Conservation (phyloP, 2,888 invertebrate genomes). For the Orchesella flavescens region DNA sequence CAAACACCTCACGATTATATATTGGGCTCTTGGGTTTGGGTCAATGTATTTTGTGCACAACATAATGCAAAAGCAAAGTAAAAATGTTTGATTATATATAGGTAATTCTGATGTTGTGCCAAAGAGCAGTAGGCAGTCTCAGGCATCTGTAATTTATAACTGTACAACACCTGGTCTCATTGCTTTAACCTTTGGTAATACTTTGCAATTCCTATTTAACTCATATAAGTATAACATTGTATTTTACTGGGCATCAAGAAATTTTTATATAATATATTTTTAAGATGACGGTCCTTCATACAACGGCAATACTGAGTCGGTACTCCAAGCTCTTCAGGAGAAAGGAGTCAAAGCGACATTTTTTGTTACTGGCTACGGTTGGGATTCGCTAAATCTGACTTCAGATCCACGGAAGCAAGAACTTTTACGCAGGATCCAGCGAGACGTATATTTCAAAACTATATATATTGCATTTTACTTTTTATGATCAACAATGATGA, state of each 20-base stretch:
- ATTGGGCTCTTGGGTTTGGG: too few relatives aligned
- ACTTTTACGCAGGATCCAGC: slow-evolving; percentile 24
- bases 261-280: not conserved
- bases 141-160: not conserved
- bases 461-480: too few relatives aligned
- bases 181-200: slow-evolving; percentile 59
- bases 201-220: not conserved
- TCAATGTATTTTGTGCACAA: too few relatives aligned
- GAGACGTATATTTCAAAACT: slow-evolving; percentile 13
- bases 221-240: not conserved
- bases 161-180: slow-evolving; percentile 27
- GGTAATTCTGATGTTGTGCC: too few relatives aligned
- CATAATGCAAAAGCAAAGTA: too few relatives aligned
- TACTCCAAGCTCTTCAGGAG: slow-evolving; percentile 43
- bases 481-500: too few relatives aligned
- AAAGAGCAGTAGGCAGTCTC: too few relatives aligned
- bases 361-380: slow-evolving; percentile 38
- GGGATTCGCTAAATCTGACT: not conserved
- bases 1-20: too few relatives aligned
- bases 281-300: slow-evolving; percentile 58
- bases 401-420: slow-evolving; percentile 26
- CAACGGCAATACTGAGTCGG: slow-evolving; percentile 11
- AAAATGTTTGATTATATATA: too few relatives aligned
- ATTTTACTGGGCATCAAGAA: too few relatives aligned
- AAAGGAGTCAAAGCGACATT: slow-evolving; percentile 54